Base-by-base conservation (phyloP, 1,140 invertebrate genomes). In the Drosophila grimshawi region DNA sequence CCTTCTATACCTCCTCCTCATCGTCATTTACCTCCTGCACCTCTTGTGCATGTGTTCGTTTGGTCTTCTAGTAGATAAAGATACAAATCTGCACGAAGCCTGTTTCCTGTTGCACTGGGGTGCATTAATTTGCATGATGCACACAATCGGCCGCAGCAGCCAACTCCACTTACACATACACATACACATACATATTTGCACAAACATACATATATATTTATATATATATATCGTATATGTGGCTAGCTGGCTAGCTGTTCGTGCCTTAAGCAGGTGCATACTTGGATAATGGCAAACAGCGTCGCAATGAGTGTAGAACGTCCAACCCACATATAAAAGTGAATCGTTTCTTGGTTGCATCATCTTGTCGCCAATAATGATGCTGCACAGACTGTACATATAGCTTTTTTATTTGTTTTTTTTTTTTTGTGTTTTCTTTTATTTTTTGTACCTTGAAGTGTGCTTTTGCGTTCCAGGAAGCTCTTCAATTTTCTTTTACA, bases 21-120 rank as follows among this genome's bases (percentile, higher is more conserved):
- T 7, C 37, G 7, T 39, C 37, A 43, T n/a, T n/a, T n/a, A n/a
- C 39, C 39, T 43, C 39, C 10, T 43, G 3, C 39, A n/a, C 7
- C 6, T 41, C 7, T 19, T 19, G 39, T 81, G 76, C 46, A 69
- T 79, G 71, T 70, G 64, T 68, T 64, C 73, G 73, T 72, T 72
- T 56, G 79, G 49, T 81, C 79, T 75, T 75, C 51, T 59, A 76
- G 68, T 66, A 89, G 83, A 88, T 88, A 89, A 88, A 88, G 83
- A 88, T 88, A 88, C 83, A 88, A 88, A 88, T 88, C 83, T 88
- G 83, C 83, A 88, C 83, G 83, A 88, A 89, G 83, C 83, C 82
- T 73, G 83, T 88, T 89, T 88, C 85, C 83, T 89, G 83, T 89
- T 89, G 77, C 82, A 75, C 85, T 80, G 85, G 83, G 85, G 83